phyloP scores from a whole-genome alignment of 2,113 vertebrate species.

The Neogobius melanostomus region DNA sequence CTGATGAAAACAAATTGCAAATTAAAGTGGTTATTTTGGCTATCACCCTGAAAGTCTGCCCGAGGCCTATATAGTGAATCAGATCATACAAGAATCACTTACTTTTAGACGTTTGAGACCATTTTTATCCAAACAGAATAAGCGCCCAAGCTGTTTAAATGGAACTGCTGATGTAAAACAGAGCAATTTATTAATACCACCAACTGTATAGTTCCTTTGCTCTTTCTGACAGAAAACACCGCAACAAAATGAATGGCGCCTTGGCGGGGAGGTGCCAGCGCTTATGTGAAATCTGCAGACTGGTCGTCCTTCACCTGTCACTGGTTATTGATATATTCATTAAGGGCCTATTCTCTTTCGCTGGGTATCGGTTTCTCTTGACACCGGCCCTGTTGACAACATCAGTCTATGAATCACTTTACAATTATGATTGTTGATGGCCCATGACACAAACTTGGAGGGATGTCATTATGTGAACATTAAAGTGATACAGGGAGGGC shows the following conservation, averaged over 20 bases:
- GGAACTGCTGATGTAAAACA: too few relatives aligned
- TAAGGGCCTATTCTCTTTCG: constrained; percentile 77
- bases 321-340: constrained; percentile 85
- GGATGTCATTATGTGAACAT: constrained; percentile 83
- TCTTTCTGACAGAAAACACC: constrained; percentile 42
- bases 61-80: too few relatives aligned
- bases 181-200: neutral
- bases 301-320: constrained; percentile 81
- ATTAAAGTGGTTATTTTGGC: too few relatives aligned
- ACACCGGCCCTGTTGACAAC: constrained; percentile 79
- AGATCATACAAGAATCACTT: too few relatives aligned
- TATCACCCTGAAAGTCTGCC: too few relatives aligned
- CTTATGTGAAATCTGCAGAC: constrained; percentile 77
- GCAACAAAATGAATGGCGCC: constrained; percentile 72
- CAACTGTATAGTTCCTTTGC: constrained; percentile 48
- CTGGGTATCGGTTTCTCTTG: constrained; percentile 79
- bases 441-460: constrained; percentile 81
- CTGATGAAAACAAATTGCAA: too few relatives aligned
- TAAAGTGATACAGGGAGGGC: constrained; percentile 79
- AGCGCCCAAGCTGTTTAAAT: too few relatives aligned
- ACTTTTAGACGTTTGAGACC: too few relatives aligned
- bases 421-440: constrained; percentile 87
- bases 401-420: constrained; percentile 84
- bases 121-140: too few relatives aligned
- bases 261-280: constrained; percentile 69